Conservation (phyloP, 2,797 vertebrate species). For the Malurus leucopterus region DNA sequence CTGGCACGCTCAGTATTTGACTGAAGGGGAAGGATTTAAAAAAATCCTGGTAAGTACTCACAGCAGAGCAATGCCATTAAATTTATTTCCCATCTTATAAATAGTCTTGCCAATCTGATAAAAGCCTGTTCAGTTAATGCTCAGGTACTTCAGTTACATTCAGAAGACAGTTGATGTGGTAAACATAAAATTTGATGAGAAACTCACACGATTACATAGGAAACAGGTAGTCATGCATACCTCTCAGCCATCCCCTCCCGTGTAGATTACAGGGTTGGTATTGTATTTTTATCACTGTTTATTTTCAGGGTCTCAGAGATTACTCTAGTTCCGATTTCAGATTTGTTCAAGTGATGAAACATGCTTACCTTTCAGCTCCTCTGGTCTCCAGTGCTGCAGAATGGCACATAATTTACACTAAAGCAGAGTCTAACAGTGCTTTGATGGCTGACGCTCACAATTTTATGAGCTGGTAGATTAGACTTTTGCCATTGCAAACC, state of each 20-base stretch:
- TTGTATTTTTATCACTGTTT: background rate
- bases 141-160: background rate
- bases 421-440: background rate
- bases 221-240: background rate
- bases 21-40: background rate
- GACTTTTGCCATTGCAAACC: background rate
- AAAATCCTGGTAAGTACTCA: background rate
- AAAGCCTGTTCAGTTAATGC: background rate
- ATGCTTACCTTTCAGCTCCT: background rate
- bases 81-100: background rate
- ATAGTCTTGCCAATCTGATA: fast-evolving
- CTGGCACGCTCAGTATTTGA: background rate
- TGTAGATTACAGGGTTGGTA: background rate
- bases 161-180: background rate
- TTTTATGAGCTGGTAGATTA: constrained; percentile 33
- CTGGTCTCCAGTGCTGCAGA: background rate
- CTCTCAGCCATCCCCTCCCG: background rate
- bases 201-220: background rate
- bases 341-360: background rate
- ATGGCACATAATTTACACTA: background rate
- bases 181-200: background rate
- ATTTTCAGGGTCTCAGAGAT: background rate
- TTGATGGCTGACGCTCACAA: background rate
- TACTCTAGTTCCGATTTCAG: background rate
- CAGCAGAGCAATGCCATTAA: background rate